Evolutionary conservation across 1,140 invertebrate species (phyloP).

Genomic region (Vanessa tameamea): DNA sequence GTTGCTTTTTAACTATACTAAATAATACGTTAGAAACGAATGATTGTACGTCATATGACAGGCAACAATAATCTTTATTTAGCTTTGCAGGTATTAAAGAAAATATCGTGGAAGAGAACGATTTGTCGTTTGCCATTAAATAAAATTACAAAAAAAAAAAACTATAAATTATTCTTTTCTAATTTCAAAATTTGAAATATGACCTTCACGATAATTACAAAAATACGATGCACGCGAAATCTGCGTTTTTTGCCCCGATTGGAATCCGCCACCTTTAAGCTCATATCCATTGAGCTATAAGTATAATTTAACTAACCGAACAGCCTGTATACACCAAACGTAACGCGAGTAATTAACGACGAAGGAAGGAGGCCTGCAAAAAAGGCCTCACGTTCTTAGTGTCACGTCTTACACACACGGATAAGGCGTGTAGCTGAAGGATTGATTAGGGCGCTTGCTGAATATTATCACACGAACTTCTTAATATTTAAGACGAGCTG

Average conservation of each 20-base stretch:
- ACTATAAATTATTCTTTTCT: no score
- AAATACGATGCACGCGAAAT: no score
- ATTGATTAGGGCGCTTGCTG: conserved; percentile 28
- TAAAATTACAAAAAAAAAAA: no score
- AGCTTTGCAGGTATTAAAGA: no score
- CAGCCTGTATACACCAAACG: conserved; percentile 55
- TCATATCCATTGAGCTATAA: background rate
- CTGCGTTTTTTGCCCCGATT: no score
- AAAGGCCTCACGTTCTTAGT: conserved; percentile 62
- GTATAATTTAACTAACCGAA: background rate
- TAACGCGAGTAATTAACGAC: conserved; percentile 75
- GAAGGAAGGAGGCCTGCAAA: conserved; percentile 71
- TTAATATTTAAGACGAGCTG: background rate
- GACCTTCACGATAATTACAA: no score
- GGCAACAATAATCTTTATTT: no score
- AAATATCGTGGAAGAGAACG: no score
- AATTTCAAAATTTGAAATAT: no score
- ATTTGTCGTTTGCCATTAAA: no score
- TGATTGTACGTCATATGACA: background rate
- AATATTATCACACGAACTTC: conserved; percentile 14
- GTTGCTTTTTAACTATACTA: background rate
- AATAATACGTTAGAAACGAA: background rate
- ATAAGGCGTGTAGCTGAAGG: conserved; percentile 30
- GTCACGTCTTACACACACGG: conserved; percentile 53
- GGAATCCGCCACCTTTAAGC: no score